Evolutionary conservation across 1,140 invertebrate genomes (phyloP), one percentile per base, ranked within the genome.

Genomic region (Drosophila hydei): DNA sequence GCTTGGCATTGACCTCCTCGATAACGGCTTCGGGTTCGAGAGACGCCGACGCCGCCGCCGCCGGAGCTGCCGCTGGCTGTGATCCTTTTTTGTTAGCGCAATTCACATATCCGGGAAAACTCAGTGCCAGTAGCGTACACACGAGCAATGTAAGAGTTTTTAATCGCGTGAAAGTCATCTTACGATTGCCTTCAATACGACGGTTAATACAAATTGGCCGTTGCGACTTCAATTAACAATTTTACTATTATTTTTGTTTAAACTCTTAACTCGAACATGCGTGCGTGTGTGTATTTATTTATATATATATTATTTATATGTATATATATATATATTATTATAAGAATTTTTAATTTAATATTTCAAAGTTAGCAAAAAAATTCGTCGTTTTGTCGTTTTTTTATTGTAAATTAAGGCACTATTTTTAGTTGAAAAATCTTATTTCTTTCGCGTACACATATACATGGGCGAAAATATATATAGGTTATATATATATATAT

Each of bases 1-100:
- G 96, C 92, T 97, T 97, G 89, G 96, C 95, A 92, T 96, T 96
- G 92, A 97, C 96, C 93, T 98, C 97, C 93, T 97, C 96, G 92
- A 97, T 97, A 81, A 97, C 95, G 90, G 96, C 94, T 80, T 96
- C 95, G 30, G 91, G 79, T 25, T 91, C 78, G 50, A 90, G 64
- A 25, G 89, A 72, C 40, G 90, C 69, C 11, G 85, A 43, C 55
- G 38, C 38, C 38, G 38, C 38, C 14, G 38, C 38, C 38, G 38
- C 38, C 30, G 25, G 25, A 14, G 85, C 55, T 59, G 85, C 55
- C 36, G 71, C 70, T 55, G 72, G 72, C 70, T 74, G 79, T 68
- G 88, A 72, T 76, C 80, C 80, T 70, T 90, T 90, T 36, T 81
- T 90, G 59, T 81, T 88, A 73, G 75, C 90, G 79, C 91, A 68